Base-by-base conservation (phyloP, 1,140 invertebrate genomes). In the Contarinia nasturtii region DNA sequence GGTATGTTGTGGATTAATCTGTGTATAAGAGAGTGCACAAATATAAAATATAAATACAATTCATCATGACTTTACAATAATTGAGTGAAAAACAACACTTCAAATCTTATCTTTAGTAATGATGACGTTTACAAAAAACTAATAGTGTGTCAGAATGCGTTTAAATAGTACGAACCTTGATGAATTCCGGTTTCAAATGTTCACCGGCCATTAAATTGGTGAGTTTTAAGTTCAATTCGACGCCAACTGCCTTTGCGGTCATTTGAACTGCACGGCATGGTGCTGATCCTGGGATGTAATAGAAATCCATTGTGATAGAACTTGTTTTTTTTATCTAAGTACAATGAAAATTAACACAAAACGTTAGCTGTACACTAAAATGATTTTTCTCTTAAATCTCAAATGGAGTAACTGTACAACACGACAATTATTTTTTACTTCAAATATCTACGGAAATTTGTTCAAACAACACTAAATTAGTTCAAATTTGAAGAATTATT, bases 161-260 rank as follows among this genome's bases (percentile, higher is more conserved):
- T 38, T 38, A 27, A 27, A 27, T 5, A 27, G 27, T 27, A 27
- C 49, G 53, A 67, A 82, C 80, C 69, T 83, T 80, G n/a, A 82
- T 7, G 57, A 72, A 87, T 57, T 85, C 78, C 8, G 80, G 77
- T 52, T 69, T 78, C 48, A 75, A 58, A 47, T 83, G 74, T 50
- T 84, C 80, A 0, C 73, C 71, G 1, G 65, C 63, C 53, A 72
- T 59, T 1, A 85, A 58, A 55, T 82, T 70, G 2, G 75, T 64
- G n/a, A 73, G 55, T 58, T 78, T 80, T 19, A 82, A 59, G 57
- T 87, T 81, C 12, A 86, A 56, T 46, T 83, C 73, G 11, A 87
- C 56, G 34, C 77, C 81, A 7, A 88, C 57, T 27, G 74, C 73
- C 51, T 76, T 76, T 27, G 79, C 79, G 4, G 72, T 66, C 57